Conservation (phyloP, 2,113 vertebrate species). For the Ptilorrhoa leucosticta region DNA sequence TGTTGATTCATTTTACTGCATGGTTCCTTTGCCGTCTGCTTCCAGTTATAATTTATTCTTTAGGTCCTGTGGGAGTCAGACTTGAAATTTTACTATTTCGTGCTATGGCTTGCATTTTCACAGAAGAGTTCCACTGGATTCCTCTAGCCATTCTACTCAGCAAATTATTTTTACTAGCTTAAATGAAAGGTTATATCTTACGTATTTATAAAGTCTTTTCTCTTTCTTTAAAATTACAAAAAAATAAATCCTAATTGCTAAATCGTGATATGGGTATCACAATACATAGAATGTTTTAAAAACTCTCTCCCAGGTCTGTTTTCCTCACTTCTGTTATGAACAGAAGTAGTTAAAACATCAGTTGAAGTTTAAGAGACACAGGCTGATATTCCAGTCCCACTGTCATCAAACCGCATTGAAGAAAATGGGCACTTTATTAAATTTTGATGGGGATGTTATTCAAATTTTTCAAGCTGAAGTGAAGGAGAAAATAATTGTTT, state of each 20-base stretch:
- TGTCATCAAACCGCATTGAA: rapidly evolving
- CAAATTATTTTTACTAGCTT: not conserved
- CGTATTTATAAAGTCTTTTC: not conserved
- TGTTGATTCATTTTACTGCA: not conserved
- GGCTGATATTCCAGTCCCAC: not conserved
- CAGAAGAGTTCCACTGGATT: not conserved
- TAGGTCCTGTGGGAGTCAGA: not conserved
- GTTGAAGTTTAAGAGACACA: not conserved
- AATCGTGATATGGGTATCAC: not conserved
- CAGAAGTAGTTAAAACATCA: not conserved
- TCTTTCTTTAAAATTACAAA: not conserved
- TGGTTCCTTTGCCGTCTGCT: not conserved
- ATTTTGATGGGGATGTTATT: not conserved
- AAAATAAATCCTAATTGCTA: not conserved
- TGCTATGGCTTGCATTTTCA: not conserved
- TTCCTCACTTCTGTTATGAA: not conserved
- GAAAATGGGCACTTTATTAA: not conserved
- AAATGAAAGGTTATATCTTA: not conserved
- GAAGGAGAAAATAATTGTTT: not conserved
- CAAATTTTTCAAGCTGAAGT: not conserved
- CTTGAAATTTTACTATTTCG: not conserved
- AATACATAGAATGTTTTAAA: not conserved
- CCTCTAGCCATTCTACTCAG: not conserved
- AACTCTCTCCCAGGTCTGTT: not conserved
- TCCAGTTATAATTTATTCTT: not conserved